Base-by-base conservation (phyloP, 2,113 vertebrate genomes). In the Callaeas wilsoni region DNA sequence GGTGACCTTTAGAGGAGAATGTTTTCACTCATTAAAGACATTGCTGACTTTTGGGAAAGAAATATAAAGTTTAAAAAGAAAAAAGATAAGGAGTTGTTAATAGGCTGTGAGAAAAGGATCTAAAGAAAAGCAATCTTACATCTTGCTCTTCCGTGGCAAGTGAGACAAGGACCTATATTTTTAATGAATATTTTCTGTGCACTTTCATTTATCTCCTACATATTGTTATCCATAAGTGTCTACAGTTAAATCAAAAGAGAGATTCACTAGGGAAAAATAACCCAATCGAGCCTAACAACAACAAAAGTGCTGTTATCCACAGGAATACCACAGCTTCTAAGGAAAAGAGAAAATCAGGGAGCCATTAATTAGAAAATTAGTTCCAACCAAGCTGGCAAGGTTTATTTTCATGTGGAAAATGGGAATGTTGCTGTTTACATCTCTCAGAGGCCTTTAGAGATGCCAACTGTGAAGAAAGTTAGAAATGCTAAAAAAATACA, bases 1-100 rank as follows among this genome's bases (percentile, higher is more conserved):
- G 39, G 59, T 89, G 92, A 95, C 94, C 92, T 96, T 95, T 95
- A 90, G 35, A 74, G 35, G 32, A 67, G 59, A 93, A 42, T 41
- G 8, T 82, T 96, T 94, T 87, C 85, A 82, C 62, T 89, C 1
- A 0, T 83, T 93, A 74, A 87, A 86, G 27, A 70, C 57, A 32
- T 19, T 71, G 26, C 81, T 94, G 88, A 68, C 33, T 92, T 91
- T 91, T 82, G 73, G 41, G 67, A 79, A 76, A 91, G n/a, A 87
- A 93, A 94, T 56, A 46, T 1, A 67, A 80, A 87, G 65, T 90
- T 59, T 2, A 19, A 39, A 70, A 74, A 47, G 33, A 33, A 37
- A 68, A 42, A 65, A 65, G 30, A 32, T 20, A 68, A 85, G 18
- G 11, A 9, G 33, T 25, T 63, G 50, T 67, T 91, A 89, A 83